Percentiles rank a stretch among this genome's conserved stretches.
These are phyloP conservation scores for Dioctria rufipes DNA, from an alignment of 2,888 invertebrate species.

Conservation along the genomic window DNA sequence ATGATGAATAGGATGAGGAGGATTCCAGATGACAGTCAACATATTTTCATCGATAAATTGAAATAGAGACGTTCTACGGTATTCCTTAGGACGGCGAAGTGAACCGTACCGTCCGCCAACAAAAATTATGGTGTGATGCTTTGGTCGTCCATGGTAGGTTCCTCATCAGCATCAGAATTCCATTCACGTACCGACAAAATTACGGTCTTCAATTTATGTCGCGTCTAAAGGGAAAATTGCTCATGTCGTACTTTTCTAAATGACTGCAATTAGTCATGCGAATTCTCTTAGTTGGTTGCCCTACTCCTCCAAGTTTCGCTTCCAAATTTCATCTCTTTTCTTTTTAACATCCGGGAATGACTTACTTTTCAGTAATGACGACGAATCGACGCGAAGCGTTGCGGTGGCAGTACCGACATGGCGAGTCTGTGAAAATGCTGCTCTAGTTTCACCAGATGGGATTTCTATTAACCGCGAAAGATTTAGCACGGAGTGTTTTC, in stretches of 20 bases:
- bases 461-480: constrained; percentile 14
- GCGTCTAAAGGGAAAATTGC: constrained; percentile 42
- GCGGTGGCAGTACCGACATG: background rate
- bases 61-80: constrained; percentile 18
- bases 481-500: background rate
- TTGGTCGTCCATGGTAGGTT: background rate
- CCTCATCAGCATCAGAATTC: constrained; percentile 18
- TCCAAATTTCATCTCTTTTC: background rate
- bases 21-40: background rate
- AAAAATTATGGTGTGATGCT: background rate
- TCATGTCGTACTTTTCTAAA: constrained; percentile 49
- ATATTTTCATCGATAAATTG: constrained; percentile 46
- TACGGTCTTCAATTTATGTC: constrained; percentile 47
- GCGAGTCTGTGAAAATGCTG: background rate
- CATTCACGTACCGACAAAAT: constrained; percentile 41
- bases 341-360: background rate
- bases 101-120: background rate
- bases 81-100: no score
- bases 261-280: constrained; percentile 52
- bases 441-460: constrained; percentile 39
- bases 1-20: no score
- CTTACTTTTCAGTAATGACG: background rate
- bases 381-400: background rate
- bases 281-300: constrained; percentile 21
- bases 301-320: background rate